Evolutionary conservation across 2,113 vertebrate genomes (phyloP), one percentile per base, ranked within the genome.

Genomic region (Malurus alboscapulatus): DNA sequence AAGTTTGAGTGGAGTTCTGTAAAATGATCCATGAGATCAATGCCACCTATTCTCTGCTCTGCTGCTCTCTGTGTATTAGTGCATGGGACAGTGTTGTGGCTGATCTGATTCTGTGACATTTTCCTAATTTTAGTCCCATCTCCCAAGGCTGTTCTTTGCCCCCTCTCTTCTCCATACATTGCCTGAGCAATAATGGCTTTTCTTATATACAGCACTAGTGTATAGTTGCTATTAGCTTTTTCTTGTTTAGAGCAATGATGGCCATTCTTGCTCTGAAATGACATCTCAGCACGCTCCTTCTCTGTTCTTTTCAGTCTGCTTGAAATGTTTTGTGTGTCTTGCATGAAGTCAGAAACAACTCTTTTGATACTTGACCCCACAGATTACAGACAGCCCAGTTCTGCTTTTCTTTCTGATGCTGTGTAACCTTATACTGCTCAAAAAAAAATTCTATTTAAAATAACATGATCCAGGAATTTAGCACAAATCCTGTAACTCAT

Each of bases 361-460:
- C 67, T 91, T 95, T 91, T 91, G 87, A 89, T 95, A 89, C 78
- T 79, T 1, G 18, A 85, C 47, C 17, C 51, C 34, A 5, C 50
- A 48, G 54, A 87, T 87, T 80, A 74, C 55, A 83, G 87, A 83
- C 87, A 94, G 36, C 44, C 17, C 15, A 40, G 32, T 83, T 87
- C 58, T 82, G n/a, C 74, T 58, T 80, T 79, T 40, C n/a, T 88
- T 92, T 89, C 62, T 94, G 81, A 66, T 89, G 84, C 42, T 89
- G 36, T 6, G 30, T 94, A 96, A 96, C 79, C 32, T 22, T 86
- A 85, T 30, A 45, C 78, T 34, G 26, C 72, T 90, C 8, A 55
- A 78, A 88, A 92, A 34, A 38, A 84, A 68, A 18, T 40, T 51
- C 75, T 76, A 14, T 80, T 94, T 90, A 80, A 92, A 94, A 45